Evolutionary conservation across 37 sponge, comb jelly and placozoan genomes (phyloP), one percentile per base, ranked within the genome.

Genomic region (Petrosia ficiformis): DNA sequence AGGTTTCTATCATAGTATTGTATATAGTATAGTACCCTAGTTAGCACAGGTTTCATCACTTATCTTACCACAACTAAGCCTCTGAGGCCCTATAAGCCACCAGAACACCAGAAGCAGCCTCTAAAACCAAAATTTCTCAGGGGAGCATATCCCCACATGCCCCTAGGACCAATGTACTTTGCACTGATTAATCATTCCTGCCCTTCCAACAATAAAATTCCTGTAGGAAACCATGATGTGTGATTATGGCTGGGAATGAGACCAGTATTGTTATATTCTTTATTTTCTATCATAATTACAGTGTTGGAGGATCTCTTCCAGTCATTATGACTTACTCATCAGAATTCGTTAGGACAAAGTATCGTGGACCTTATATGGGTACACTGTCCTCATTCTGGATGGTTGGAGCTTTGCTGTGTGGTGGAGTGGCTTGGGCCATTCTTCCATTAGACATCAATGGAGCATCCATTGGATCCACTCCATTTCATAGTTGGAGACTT

Each of bases 221-320:
- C 52, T 72, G 52, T 72, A 44, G 77, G 66, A 6, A 25, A n/a
- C n/a, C n/a, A n/a, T n/a, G n/a, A n/a, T n/a, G n/a, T n/a, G n/a
- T n/a, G n/a, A n/a, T n/a, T 3, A 59, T 21, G 57, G 16, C 16
- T 21, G 21, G 57, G 21, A 16, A 54, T 54, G 57, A 16, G 16
- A 54, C 21, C 57, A 54, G 21, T 64, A 31, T 31, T 11, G 10
- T 64, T 29, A 64, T 24, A 24, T 8, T 29, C 65, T 64, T 64
- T 61, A n/a, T 61, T 61, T 5, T 5, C 4, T 29, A 48, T 29
- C 44, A 33, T 29, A 26, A 19, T 1, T 71, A 0, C 65, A 89
- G 90, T 57, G 86, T 90, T 59, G 90, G 90, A n/a, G 90, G 90
- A 0, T 90, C 90, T 2, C 70, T 90, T 3, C 86, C 90, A 8